Percentiles rank a stretch among this genome's conserved stretches.
Conservation (phyloP, 2,797 vertebrate genomes). For the Rallus crepitans region DNA sequence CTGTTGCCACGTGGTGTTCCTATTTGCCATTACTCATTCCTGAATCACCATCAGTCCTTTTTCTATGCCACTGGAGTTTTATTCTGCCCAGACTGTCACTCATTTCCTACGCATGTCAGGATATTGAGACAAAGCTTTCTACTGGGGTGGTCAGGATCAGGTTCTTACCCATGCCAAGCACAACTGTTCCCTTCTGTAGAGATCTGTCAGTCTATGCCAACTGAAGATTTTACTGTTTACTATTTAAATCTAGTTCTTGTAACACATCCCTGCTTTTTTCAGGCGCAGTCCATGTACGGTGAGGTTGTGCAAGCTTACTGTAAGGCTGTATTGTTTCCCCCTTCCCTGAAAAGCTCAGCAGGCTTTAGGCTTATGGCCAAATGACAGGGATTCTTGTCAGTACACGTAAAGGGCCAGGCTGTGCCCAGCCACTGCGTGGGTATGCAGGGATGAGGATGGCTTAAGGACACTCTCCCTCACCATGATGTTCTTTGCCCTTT, state of each 20-base stretch:
- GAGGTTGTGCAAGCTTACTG: slow-evolving; percentile 1
- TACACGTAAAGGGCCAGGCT: slow-evolving; percentile 8
- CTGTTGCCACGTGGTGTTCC: not conserved
- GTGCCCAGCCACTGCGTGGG: not conserved
- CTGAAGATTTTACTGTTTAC: not conserved
- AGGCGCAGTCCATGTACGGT: not conserved
- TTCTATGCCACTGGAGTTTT: not conserved
- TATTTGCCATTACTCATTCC: slow-evolving; percentile 28
- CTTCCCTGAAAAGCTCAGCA: slow-evolving; percentile 54
- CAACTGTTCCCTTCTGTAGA: not conserved
- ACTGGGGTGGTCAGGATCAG: not conserved
- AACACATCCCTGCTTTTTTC: not conserved
- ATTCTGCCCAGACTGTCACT: slow-evolving; percentile 5
- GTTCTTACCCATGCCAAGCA: not conserved
- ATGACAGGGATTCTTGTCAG: slow-evolving; percentile 20
- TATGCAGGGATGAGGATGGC: not conserved
- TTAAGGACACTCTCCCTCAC: not conserved
- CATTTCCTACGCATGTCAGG: not conserved
- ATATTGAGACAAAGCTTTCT: slow-evolving; percentile 18
- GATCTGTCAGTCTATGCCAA: not conserved
- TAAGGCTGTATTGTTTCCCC: slow-evolving; percentile 28
- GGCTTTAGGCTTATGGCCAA: slow-evolving; percentile 37
- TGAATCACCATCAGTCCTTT: slow-evolving; percentile 18
- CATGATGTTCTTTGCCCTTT: not conserved
- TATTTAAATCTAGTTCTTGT: slow-evolving; percentile 12